These are phyloP conservation scores for Chloroclysta siterata DNA, from an alignment of 2,888 invertebrate genomes.

Conservation along the genomic window DNA sequence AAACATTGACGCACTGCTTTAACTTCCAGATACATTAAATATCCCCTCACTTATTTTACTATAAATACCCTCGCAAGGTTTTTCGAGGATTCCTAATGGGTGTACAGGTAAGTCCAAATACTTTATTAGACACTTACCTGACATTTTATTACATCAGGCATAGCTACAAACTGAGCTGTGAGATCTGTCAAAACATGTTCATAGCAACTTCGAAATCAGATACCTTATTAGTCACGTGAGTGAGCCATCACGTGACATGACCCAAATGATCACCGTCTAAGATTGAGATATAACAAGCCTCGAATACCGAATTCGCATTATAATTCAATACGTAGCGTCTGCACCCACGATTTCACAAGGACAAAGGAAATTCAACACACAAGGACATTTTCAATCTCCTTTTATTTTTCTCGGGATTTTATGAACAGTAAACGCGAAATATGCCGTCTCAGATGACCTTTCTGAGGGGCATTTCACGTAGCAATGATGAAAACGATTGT, in stretches of 20 bases:
- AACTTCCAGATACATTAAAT: too few species aligned
- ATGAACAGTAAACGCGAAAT: conserved; percentile 38
- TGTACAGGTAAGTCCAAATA: too few species aligned
- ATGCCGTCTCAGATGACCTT: conserved; percentile 41
- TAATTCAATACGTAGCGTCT: conserved; percentile 39
- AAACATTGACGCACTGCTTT: too few species aligned
- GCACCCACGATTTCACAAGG: conserved; percentile 40
- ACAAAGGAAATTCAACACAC: conserved; percentile 37
- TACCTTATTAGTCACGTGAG: too few species aligned
- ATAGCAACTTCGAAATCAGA: too few species aligned
- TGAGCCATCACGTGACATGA: background rate
- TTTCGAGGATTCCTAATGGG: too few species aligned
- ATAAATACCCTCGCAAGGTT: too few species aligned
- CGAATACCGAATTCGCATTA: conserved; percentile 14
- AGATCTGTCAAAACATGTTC: too few species aligned
- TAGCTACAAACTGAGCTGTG: too few species aligned
- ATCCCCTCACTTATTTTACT: too few species aligned
- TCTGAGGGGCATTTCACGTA: conserved; percentile 35
- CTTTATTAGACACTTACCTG: too few species aligned
- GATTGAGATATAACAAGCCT: background rate
- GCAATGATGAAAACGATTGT: conserved; percentile 40
- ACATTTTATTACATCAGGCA: too few species aligned
- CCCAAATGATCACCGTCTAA: background rate
- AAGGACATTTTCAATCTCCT: conserved; percentile 40
- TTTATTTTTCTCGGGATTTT: conserved; percentile 37